phyloP scores from a whole-genome alignment of 2,797 vertebrate species.

The Pseudotriccus pelzelni region DNA sequence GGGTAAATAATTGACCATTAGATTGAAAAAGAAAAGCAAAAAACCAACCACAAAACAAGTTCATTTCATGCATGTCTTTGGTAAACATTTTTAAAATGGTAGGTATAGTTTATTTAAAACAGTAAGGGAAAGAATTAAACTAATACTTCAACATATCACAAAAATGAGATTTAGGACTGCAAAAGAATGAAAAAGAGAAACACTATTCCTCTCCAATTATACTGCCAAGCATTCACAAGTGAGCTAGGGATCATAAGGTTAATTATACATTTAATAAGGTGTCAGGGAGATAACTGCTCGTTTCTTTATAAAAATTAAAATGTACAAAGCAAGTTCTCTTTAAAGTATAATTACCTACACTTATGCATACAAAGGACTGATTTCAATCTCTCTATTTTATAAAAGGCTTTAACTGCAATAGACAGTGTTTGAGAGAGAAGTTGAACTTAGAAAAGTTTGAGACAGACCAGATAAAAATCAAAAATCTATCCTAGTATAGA shows the following conservation, averaged over 20 bases:
- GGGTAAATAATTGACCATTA: conserved; percentile 15
- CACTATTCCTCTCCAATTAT: conserved; percentile 83
- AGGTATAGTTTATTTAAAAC: conserved; percentile 75
- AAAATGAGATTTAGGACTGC: conserved; percentile 78
- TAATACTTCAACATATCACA: conserved; percentile 72
- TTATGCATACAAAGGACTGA: conserved; percentile 88
- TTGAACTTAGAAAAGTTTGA: conserved; percentile 79
- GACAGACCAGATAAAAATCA: conserved; percentile 81
- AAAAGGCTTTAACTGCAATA: conserved; percentile 84
- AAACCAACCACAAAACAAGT: neutral
- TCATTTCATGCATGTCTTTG: neutral
- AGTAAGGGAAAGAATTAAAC: conserved; percentile 71
- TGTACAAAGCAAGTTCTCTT: conserved; percentile 86
- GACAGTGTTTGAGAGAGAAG: conserved; percentile 80
- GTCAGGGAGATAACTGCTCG: conserved; percentile 89
- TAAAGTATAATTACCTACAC: conserved; percentile 92
- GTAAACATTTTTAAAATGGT: conserved; percentile 55
- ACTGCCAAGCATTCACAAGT: conserved; percentile 86
- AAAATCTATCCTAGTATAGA: conserved; percentile 66
- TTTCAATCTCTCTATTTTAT: conserved; percentile 86
- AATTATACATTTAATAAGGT: conserved; percentile 93
- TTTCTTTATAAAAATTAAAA: conserved; percentile 96
- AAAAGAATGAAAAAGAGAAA: conserved; percentile 77
- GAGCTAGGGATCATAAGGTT: conserved; percentile 87
- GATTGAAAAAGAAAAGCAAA: neutral